phyloP scores from a whole-genome alignment of 2,797 vertebrate genomes.

The Pristis pectinata region DNA sequence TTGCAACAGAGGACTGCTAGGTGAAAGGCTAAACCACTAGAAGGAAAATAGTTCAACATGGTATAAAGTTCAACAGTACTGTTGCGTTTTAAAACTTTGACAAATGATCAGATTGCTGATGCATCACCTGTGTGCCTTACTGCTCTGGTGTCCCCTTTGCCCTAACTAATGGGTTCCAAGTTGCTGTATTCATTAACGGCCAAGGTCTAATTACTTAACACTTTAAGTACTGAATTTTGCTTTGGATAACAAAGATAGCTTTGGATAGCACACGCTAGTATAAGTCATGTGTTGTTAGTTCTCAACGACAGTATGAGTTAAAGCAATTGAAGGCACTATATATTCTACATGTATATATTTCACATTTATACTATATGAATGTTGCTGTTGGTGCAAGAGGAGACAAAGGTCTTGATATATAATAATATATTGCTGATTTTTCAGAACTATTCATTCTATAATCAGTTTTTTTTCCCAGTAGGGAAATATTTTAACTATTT shows the following conservation, averaged over 20 bases:
- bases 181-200: neutral
- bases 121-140: neutral
- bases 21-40: conserved; percentile 82
- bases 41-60: conserved; percentile 66
- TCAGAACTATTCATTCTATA: too few relatives aligned
- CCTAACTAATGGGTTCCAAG: neutral
- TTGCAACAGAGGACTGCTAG: conserved; percentile 61
- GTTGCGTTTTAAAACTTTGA: conserved; percentile 40
- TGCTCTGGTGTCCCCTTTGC: conserved; percentile 3
- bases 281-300: neutral
- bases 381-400: neutral
- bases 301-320: neutral
- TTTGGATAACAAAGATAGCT: neutral
- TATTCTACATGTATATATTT: too few relatives aligned
- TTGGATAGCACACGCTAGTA: neutral
- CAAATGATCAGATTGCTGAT: conserved; percentile 32
- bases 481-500: too few relatives aligned
- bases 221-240: conserved; percentile 12
- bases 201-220: conserved; percentile 14
- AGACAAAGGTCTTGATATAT: too few relatives aligned
- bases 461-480: too few relatives aligned
- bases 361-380: too few relatives aligned
- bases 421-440: too few relatives aligned
- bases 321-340: neutral
- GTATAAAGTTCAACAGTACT: conserved; percentile 60